Base-by-base conservation (phyloP, 2,888 invertebrate genomes). In the Diplolepis rosae region DNA sequence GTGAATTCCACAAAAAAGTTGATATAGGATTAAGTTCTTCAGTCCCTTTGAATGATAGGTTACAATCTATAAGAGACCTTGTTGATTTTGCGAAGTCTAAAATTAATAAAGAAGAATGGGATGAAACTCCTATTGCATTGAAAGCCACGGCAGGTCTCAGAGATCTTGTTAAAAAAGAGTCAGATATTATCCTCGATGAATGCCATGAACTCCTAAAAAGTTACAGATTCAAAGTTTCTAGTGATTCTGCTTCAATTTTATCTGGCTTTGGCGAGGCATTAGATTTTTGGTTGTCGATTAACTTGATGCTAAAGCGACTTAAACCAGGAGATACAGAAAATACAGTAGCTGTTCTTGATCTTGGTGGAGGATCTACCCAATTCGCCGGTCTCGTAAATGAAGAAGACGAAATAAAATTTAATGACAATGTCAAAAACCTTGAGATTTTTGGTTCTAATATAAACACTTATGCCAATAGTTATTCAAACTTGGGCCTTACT, bases 221-320 rank as follows among this genome's bases (percentile, higher is more conserved):
- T 82, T 95, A 92, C 30, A 96, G 95, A 35, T 98, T 98, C 84
- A 91, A 92, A 76, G 92, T 94, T 0, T 91, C 91, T 22, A 89
- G 92, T 1, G 92, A 95, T 82, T 92, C 96, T 2, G 96, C 98
- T 1, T 93, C 95, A 77, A 96, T 99, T 56, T 96, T 99, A 96
- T 95, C 96, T 79, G 98, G 98, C 0, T 93, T 93, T 0, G 97
- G 98, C 84, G 98, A 99, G 89, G 98, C 98, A 67, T 94, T 98
- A 75, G 98, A 95, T 89, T 96, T 97, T 27, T 99, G 99, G 99
- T 97, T 98, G 88, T 98, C 98, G 0, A 93, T 98, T 42, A 98
- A 98, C 88, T 96, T 97, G 80, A 90, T 98, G 5, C 90, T 96
- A 75, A 95, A 95, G 92, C 87, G 90, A 89, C 90, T 85, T 9